Evolutionary conservation across 2,113 vertebrate species (phyloP).

Genomic region (Cranoglanis bouderius): DNA sequence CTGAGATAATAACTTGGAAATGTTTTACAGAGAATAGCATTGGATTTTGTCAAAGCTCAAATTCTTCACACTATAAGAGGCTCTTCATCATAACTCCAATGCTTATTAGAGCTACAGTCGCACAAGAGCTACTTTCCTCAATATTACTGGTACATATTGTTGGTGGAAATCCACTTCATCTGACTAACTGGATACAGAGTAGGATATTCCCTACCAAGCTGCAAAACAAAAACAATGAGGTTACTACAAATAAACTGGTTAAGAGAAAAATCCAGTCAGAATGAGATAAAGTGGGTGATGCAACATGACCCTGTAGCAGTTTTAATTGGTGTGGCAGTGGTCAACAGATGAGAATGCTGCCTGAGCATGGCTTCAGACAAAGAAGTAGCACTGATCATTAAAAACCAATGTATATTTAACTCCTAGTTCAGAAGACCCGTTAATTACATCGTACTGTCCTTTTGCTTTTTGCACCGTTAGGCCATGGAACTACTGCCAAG

Average conservation of each 20-base stretch:
- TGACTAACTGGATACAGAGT: neutral
- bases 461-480: neutral
- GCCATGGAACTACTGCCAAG: neutral
- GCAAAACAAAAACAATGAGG: neutral
- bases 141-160: neutral
- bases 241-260: neutral
- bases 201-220: neutral
- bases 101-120: conserved; percentile 19
- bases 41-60: conserved; percentile 20
- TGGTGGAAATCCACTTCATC: conserved; percentile 6
- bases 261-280: neutral
- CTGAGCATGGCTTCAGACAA: conserved; percentile 1
- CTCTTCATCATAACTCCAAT: conserved; percentile 44
- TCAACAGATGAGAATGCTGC: neutral
- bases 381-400: neutral
- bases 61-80: conserved; percentile 5
- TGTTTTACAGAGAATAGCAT: neutral
- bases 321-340: conserved; percentile 1
- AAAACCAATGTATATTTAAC: neutral
- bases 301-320: neutral
- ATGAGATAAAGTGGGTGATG: neutral
- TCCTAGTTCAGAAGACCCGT: neutral
- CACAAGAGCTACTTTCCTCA: neutral
- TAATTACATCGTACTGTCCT: neutral
- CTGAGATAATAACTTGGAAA: neutral